phyloP scores from a whole-genome alignment of 2,888 invertebrate species.

The Dasypolia templi region DNA sequence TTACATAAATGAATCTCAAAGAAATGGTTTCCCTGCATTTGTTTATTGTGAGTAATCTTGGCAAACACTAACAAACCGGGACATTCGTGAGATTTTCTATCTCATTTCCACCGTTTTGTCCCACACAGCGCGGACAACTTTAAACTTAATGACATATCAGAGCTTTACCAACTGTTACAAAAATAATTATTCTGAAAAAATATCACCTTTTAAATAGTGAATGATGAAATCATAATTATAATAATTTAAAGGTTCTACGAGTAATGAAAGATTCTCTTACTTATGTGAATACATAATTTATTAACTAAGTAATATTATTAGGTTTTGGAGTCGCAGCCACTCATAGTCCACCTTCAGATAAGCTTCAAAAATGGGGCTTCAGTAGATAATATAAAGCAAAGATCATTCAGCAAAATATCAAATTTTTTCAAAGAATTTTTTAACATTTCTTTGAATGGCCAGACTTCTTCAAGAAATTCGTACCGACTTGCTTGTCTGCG shows the following conservation, averaged over 20 bases:
- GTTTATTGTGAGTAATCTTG: slow-evolving; percentile 46
- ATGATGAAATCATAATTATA: background rate
- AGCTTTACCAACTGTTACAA: background rate
- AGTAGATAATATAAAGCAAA: slow-evolving; percentile 6
- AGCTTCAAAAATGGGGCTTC: slow-evolving; percentile 26
- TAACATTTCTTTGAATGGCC: slow-evolving; percentile 13
- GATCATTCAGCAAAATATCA: slow-evolving; percentile 19
- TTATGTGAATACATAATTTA: slow-evolving; percentile 31
- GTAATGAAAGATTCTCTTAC: slow-evolving; percentile 26
- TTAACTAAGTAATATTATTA: slow-evolving; percentile 20
- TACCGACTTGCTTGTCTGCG: slow-evolving; percentile 52
- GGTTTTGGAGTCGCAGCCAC: slow-evolving; percentile 3
- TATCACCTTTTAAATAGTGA: background rate
- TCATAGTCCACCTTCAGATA: slow-evolving; percentile 21
- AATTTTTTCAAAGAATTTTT: too few species aligned
- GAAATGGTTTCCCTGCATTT: slow-evolving; percentile 38
- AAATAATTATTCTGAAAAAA: background rate
- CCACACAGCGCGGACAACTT: slow-evolving; percentile 21
- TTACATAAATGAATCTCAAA: slow-evolving; percentile 36
- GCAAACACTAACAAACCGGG: slow-evolving; percentile 38
- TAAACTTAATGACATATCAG: slow-evolving; percentile 13
- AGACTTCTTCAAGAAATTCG: slow-evolving; percentile 39
- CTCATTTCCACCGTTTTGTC: slow-evolving; percentile 34
- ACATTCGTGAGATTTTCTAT: slow-evolving; percentile 32
- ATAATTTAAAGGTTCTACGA: slow-evolving; percentile 29